Conservation (phyloP, 2,888 invertebrate genomes). For the Leptopilina syphax region DNA sequence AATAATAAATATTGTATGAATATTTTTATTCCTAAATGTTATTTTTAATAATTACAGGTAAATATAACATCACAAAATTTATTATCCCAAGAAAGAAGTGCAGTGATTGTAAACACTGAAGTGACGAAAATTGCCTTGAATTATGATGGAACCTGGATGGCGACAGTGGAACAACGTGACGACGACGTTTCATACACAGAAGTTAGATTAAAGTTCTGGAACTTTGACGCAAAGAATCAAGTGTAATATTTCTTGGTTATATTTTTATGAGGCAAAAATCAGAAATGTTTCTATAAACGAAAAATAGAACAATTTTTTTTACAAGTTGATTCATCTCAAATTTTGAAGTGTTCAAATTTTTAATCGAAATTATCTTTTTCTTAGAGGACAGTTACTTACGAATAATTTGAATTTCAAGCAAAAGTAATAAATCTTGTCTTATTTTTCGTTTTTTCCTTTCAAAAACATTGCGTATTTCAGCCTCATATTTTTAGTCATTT, state of each 20-base stretch:
- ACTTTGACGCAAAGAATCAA: constrained; percentile 80
- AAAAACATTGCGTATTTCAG: no score
- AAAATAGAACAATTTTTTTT: no score
- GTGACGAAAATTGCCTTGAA: constrained; percentile 84
- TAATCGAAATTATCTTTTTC: no score
- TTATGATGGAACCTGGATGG: constrained; percentile 84
- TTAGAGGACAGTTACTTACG: no score
- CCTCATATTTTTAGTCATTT: no score
- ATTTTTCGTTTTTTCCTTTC: neutral
- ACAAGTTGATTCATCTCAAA: no score
- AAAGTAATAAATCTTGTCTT: constrained; percentile 12
- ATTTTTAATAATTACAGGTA: constrained; percentile 75
- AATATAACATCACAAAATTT: constrained; percentile 86
- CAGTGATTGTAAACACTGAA: constrained; percentile 81
- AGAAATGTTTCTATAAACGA: no score
- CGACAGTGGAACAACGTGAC: constrained; percentile 82
- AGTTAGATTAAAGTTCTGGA: constrained; percentile 87
- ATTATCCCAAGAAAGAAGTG: constrained; percentile 81
- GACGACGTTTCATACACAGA: constrained; percentile 81
- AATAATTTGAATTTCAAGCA: no score
- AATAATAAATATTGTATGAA: no score
- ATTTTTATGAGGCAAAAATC: neutral
- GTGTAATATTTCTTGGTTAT: constrained; percentile 76
- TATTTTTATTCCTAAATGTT: neutral
- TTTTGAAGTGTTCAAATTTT: no score